Base-by-base conservation (phyloP, 2,113 vertebrate genomes). In the Oreotrochilus melanogaster region DNA sequence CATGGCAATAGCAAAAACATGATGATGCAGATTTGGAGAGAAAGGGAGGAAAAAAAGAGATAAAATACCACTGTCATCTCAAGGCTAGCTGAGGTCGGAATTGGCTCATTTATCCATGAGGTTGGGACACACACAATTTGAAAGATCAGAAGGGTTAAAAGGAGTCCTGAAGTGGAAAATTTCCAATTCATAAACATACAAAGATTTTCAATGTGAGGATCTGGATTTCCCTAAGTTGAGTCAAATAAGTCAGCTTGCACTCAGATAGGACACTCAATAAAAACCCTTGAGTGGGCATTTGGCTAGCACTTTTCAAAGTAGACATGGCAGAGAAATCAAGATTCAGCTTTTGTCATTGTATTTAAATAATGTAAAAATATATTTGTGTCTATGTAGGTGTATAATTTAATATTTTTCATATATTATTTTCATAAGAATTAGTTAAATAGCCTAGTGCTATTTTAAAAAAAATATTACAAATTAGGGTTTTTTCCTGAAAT, bases 1-100 rank as follows among this genome's bases (percentile, higher is more conserved):
- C 97, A 97, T 97, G 97, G 97, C 84, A 65, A 97, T 92, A 73
- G 90, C 62, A 82, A 69, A 95, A 98, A 96, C 92, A 92, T 31
- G 78, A 89, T 88, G 94, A 92, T 88, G 83, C 87, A 91, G 95
- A 91, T 84, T 91, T 91, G 61, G 64, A 92, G 65, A 75, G 86
- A 94, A 92, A 81, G 58, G 50, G 60, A 93, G 33, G 57, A 8
- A 73, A 88, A 90, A 86, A 85, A 76, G 60, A 80, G 43, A 82
- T 56, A 83, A 94, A 94, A 78, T 64, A 18, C 64, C 16, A 16
- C 82, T 86, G 58, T 86, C 88, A 37, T 70, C 76, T 84, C 83
- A 73, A 53, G 30, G 86, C 86, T 91, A 80, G 67, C 57, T 25
- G 92, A 57, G 89, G 95, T 94, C 30, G 71, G 91, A 85, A 88